A percentile compares a stretch with the other conserved stretches of the same genome.
Conservation (phyloP, 2,888 invertebrate species). For the Rapana venosa region DNA sequence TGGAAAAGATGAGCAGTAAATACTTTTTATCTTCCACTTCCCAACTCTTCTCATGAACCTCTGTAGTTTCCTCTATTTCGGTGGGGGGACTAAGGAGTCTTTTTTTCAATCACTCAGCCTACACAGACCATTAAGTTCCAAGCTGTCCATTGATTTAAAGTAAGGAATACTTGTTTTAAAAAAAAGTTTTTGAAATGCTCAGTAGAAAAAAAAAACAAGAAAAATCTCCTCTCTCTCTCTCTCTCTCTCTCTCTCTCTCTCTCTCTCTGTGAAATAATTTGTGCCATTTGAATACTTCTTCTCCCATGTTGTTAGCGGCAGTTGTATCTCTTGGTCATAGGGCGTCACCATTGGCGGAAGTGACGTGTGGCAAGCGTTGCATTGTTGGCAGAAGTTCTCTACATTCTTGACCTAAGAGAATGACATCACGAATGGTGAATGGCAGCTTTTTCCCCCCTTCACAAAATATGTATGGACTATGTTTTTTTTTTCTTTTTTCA, state of each 20-base stretch:
- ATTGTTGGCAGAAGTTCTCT: constrained; percentile 3
- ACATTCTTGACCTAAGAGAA: constrained; percentile 28
- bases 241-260: constrained; percentile 31
- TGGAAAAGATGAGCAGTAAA: no score
- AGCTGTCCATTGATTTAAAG: no score
- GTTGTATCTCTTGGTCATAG: not conserved
- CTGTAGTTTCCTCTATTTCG: no score
- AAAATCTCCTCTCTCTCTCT: constrained; percentile 21
- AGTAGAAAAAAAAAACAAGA: no score
- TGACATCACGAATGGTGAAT: constrained; percentile 25
- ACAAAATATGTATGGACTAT: not conserved
- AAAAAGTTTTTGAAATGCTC: no score
- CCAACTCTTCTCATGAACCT: no score
- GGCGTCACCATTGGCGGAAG: constrained; percentile 1
- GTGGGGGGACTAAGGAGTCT: no score
- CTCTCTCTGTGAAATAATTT: not conserved
- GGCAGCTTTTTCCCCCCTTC: constrained; percentile 26
- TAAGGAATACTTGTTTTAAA: no score
- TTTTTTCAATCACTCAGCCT: no score
- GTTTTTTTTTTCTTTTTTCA: not conserved
- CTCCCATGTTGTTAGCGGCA: not conserved
- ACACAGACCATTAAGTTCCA: no score
- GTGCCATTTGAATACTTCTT: constrained; percentile 6
- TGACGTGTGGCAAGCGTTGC: not conserved
- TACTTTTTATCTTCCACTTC: no score